These are phyloP conservation scores for Pristionchus fissidentatus DNA, from an alignment of 2,888 invertebrate genomes.

Conservation along the genomic window DNA sequence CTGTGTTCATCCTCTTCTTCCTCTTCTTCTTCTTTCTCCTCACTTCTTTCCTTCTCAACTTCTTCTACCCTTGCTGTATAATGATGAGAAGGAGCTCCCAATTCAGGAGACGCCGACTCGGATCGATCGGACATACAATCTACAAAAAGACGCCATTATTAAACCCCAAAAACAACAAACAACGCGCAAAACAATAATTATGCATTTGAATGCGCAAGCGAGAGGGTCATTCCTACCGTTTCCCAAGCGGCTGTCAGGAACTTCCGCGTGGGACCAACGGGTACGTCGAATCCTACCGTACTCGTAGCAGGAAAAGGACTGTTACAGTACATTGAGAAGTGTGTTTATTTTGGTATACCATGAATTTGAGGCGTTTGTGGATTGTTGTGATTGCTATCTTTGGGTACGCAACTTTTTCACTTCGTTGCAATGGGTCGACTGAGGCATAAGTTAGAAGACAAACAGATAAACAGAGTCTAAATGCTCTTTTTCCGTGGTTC, in stretches of 20 bases:
- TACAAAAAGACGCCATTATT: background rate
- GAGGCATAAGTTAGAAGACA: conserved; percentile 4
- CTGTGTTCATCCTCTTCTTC: background rate
- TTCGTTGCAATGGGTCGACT: background rate
- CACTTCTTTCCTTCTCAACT: background rate
- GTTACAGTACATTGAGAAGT: background rate
- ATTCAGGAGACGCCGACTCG: conserved; percentile 24
- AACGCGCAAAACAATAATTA: background rate
- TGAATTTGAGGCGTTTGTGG: too few relatives aligned
- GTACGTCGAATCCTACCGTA: background rate
- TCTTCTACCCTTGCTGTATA: background rate
- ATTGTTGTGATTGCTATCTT: too few relatives aligned
- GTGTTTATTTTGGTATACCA: background rate
- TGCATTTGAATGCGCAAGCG: background rate
- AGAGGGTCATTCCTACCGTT: background rate
- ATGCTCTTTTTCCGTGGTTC: conserved; percentile 5
- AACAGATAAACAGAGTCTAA: too few relatives aligned
- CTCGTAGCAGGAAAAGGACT: background rate
- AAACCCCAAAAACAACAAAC: background rate
- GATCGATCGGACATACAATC: background rate
- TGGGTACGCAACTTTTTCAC: background rate
- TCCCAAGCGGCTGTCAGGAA: background rate
- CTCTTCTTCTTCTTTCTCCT: background rate
- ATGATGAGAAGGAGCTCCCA: background rate
- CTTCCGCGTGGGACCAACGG: conserved; percentile 20